Evolutionary conservation across 2,888 invertebrate genomes (phyloP).

Genomic region (Agrotis exclamationis): DNA sequence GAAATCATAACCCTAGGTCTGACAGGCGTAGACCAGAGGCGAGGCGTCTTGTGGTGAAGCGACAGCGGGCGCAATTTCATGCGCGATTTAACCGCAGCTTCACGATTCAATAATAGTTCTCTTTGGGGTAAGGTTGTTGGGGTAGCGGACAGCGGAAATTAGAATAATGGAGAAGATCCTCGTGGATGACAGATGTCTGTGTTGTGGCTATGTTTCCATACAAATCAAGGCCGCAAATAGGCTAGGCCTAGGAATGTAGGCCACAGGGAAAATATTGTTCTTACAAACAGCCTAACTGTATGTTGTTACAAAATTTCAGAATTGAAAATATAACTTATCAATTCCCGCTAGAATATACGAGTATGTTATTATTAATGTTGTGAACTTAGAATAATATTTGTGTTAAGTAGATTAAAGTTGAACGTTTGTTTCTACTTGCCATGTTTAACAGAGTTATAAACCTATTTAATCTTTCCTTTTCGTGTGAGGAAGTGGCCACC

Average conservation of each 20-base stretch:
- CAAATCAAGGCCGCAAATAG: too few relatives aligned
- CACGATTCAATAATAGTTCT: conserved; percentile 58
- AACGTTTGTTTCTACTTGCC: not conserved
- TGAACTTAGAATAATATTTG: not conserved
- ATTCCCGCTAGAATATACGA: not conserved
- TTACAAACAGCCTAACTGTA: not conserved
- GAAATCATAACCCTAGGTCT: not conserved
- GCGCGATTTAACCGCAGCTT: conserved; percentile 52
- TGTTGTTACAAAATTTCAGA: not conserved
- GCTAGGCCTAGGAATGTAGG: not conserved
- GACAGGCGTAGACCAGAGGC: conserved; percentile 1
- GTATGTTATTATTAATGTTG: not conserved
- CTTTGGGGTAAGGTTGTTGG: conserved; percentile 2
- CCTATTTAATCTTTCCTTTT: too few relatives aligned
- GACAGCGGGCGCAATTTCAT: conserved; percentile 58
- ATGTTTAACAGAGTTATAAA: not conserved
- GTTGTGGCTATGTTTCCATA: too few relatives aligned
- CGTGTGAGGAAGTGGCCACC: too few relatives aligned
- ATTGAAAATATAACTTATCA: not conserved
- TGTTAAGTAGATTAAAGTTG: not conserved
- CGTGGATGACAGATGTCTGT: not conserved
- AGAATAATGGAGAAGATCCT: not conserved
- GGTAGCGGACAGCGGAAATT: conserved; percentile 22
- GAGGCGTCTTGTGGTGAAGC: conserved; percentile 29
- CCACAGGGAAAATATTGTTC: not conserved